Evolutionary conservation across 2,888 invertebrate species (phyloP).

Genomic region (Campaea margaritaria): DNA sequence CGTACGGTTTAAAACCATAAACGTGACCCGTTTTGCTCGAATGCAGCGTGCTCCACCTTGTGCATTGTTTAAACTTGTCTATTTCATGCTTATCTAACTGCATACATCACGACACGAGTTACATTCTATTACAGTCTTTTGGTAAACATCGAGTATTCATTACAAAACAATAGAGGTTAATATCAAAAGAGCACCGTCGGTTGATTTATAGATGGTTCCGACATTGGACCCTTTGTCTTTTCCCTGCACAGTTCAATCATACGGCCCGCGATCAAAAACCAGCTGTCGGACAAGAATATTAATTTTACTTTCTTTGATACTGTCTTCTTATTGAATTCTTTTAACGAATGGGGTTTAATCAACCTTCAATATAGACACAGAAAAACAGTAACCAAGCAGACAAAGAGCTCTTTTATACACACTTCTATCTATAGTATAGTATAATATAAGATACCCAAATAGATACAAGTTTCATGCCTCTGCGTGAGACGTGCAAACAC

Average conservation of each 20-base stretch:
- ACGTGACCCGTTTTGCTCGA: conserved; percentile 35
- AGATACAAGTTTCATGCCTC: too few relatives aligned
- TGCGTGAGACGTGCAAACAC: too few relatives aligned
- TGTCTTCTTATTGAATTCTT: conserved; percentile 18
- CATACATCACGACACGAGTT: conserved; percentile 41
- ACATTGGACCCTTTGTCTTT: conserved; percentile 67
- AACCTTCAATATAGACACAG: conserved; percentile 17
- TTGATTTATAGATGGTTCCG: conserved; percentile 70
- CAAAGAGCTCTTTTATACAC: conserved; percentile 9
- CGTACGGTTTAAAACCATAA: conserved; percentile 33
- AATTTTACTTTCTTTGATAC: conserved; percentile 48
- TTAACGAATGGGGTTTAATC: conserved; percentile 26
- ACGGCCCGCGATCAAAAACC: conserved; percentile 63
- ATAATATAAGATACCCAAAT: too few relatives aligned
- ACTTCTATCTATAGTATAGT: too few relatives aligned
- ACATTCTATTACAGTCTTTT: conserved; percentile 37
- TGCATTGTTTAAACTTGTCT: conserved; percentile 41
- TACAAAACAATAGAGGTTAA: conserved; percentile 68
- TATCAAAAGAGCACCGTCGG: conserved; percentile 70
- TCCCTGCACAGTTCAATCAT: conserved; percentile 60
- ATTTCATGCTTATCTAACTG: conserved; percentile 40
- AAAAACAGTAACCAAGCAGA: conserved; percentile 18
- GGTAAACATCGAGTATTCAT: conserved; percentile 46
- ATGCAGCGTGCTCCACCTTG: conserved; percentile 23
- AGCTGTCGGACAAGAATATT: conserved; percentile 53